These are phyloP conservation scores for Apis laboriosa DNA, from an alignment of 1,140 invertebrate genomes.

Conservation along the genomic window DNA sequence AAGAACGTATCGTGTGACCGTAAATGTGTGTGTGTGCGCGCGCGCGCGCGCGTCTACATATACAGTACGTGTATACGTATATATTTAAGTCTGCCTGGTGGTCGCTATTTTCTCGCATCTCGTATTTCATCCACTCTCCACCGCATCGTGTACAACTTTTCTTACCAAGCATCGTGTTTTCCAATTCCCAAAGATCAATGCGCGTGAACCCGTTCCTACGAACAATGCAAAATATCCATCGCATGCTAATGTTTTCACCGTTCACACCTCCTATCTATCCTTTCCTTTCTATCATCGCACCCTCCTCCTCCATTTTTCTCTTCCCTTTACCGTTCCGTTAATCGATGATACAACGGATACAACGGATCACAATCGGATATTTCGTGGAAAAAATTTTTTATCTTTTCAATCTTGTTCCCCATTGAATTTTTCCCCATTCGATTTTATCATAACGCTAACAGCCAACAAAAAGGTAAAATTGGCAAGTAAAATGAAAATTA, in stretches of 20 bases:
- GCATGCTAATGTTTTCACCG: conserved; percentile 3
- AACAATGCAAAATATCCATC: conserved; percentile 13
- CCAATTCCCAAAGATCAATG: background rate
- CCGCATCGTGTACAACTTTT: background rate
- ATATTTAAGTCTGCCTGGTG: background rate
- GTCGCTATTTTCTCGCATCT: conserved; percentile 1
- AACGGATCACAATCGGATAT: conserved; percentile 54
- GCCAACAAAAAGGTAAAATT: too few relatives aligned
- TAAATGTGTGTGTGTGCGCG: too few relatives aligned
- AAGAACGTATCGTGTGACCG: conserved; percentile 33
- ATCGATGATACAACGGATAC: conserved; percentile 24
- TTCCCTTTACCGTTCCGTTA: too few relatives aligned
- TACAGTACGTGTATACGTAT: too few relatives aligned
- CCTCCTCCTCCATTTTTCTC: background rate
- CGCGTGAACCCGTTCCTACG: too few relatives aligned
- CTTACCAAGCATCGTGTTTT: background rate
- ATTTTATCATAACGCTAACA: too few relatives aligned
- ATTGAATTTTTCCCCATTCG: too few relatives aligned
- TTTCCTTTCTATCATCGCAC: background rate
- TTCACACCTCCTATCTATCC: background rate
- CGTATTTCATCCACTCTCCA: background rate
- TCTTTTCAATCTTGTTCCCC: too few relatives aligned
- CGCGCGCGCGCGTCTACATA: too few relatives aligned
- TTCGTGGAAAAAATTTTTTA: conserved; percentile 36
- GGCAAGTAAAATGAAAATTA: too few relatives aligned